Base-by-base conservation (phyloP, 2,797 vertebrate genomes). In the Leucoraja ocellata region DNA sequence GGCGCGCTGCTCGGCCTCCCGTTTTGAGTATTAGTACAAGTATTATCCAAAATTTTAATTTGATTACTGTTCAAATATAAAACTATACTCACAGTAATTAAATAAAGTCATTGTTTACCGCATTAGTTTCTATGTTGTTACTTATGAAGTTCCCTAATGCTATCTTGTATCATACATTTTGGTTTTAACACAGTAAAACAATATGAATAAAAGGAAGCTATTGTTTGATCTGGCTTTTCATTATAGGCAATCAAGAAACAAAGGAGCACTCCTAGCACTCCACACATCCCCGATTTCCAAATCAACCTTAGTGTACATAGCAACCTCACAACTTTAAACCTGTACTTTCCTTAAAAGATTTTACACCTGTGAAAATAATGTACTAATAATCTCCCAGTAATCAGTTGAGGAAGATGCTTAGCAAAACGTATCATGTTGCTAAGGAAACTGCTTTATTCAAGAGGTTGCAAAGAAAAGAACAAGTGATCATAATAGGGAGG, bases 41-140 rank as follows among this genome's bases (percentile, higher is more conserved):
- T n/a, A 88, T 65, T 23, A 88, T 88, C 23, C n/a, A 88, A 88
- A 36, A 65, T 65, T 58, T 86, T 86, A 86, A 86, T 86, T 86
- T 14, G n/a, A 63, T 65, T 86, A n/a, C 58, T 86, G 58, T 65
- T 86, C 83, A 86, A 86, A 65, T 14, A 58, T 58, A 86, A 86
- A 86, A 86, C 1, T 63, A 86, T 32, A 23, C 54, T 84, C 10
- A 25, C 13, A 58, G 61, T 32, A 86, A 86, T 63, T 65, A n/a
- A 63, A 63, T 32, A 32, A n/a, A 65, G 0, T 86, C 28, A 65
- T 86, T 65, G 83, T 86, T 63, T 65, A 86, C 13, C 63, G 13
- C 61, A 63, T 65, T 63, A 61, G 13, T 86, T 86, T 86, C 1
- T 65, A 61, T 65, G 63, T 28, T 65, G 28, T n/a, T 65, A 86